Conservation (phyloP, 2,888 invertebrate species). For the Coremacera marginata region DNA sequence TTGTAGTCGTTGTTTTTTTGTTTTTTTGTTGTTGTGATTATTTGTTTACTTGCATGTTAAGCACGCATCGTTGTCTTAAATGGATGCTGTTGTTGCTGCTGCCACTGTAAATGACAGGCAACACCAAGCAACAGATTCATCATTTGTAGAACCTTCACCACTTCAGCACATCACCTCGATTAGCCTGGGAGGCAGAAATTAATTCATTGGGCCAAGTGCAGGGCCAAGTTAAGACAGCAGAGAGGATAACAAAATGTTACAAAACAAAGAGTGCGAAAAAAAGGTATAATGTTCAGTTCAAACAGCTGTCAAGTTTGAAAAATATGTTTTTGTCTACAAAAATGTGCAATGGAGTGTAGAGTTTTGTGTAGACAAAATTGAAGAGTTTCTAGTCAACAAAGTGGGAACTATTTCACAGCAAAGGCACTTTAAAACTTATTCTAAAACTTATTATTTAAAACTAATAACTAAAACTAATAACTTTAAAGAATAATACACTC, state of each 20-base stretch:
- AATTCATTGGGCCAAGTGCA: slow-evolving; percentile 1
- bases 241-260: background rate
- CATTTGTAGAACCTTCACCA: slow-evolving; percentile 27
- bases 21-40: slow-evolving; percentile 27
- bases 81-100: slow-evolving; percentile 26
- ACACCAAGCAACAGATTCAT: slow-evolving; percentile 19
- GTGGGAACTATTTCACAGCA: too few relatives aligned
- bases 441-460: too few relatives aligned
- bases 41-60: slow-evolving; percentile 46
- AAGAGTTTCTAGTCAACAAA: too few relatives aligned
- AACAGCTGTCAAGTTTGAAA: slow-evolving; percentile 27
- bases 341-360: too few relatives aligned
- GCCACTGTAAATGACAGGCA: slow-evolving; percentile 30
- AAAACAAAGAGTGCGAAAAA: background rate
- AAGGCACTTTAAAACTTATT: too few relatives aligned
- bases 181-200: slow-evolving; percentile 24
- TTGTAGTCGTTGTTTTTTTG: slow-evolving; percentile 1
- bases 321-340: background rate
- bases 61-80: slow-evolving; percentile 42
- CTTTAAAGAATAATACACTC: too few relatives aligned
- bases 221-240: background rate
- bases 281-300: background rate
- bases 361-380: too few relatives aligned
- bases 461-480: too few relatives aligned
- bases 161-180: slow-evolving; percentile 20